These are phyloP conservation scores for Xenentodon cancila DNA, from an alignment of 2,797 vertebrate species.

Conservation along the genomic window DNA sequence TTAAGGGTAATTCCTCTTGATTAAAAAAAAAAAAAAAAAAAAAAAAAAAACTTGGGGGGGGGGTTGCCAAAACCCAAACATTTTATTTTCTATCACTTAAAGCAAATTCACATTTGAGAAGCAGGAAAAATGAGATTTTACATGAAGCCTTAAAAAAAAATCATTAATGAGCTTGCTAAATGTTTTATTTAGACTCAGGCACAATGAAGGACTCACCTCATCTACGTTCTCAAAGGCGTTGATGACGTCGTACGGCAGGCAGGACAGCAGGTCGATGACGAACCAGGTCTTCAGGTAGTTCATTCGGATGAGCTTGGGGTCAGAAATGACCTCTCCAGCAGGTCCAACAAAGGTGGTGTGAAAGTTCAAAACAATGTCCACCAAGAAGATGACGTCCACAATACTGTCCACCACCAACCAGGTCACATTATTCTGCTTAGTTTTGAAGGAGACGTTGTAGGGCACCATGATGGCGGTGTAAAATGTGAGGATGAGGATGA, in stretches of 20 bases:
- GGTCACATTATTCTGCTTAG: constrained; percentile 96
- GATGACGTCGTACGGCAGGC: constrained; percentile 98
- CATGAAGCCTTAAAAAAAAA: no score
- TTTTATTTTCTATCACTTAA: no score
- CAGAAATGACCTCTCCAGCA: constrained; percentile 95
- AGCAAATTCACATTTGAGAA: no score
- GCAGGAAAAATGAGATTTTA: no score
- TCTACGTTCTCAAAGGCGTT: constrained; percentile 99
- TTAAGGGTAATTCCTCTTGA: no score
- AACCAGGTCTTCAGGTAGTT: constrained; percentile 99
- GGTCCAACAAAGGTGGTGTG: constrained; percentile 97
- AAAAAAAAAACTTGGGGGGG: no score
- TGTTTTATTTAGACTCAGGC: no score
- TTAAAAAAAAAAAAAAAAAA: no score
- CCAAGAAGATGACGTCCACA: constrained; percentile 96
- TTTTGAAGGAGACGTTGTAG: constrained; percentile 97
- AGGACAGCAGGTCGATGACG: constrained; percentile 96
- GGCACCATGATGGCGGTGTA: constrained; percentile 99
- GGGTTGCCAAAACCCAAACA: no score
- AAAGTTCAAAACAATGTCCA: constrained; percentile 98
- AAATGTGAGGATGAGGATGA: constrained; percentile 97
- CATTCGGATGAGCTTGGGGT: constrained; percentile 96
- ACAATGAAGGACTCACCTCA: constrained; percentile 81
- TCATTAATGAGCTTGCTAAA: no score
- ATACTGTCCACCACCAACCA: constrained; percentile 97